Percentiles rank a stretch among this genome's conserved stretches.
Evolutionary conservation across 2,797 vertebrate genomes (phyloP).

Genomic region (Enteromius fasciolatus): DNA sequence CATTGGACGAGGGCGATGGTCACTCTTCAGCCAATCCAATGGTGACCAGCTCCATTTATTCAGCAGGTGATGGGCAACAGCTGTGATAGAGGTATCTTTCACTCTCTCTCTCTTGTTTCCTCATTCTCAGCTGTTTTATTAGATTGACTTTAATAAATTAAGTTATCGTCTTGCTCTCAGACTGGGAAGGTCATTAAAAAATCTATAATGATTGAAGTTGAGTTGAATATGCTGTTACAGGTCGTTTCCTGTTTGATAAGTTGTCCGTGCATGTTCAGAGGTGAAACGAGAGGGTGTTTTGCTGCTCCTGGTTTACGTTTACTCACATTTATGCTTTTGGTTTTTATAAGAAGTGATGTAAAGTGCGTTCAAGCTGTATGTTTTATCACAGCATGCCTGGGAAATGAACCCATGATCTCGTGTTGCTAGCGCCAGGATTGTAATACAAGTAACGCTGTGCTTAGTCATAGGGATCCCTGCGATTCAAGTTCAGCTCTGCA

Average conservation of each 20-base stretch:
- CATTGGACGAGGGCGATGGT: conserved; percentile 69
- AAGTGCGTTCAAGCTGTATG: conserved; percentile 1
- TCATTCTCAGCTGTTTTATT: conserved; percentile 42
- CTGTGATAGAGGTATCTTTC: conserved; percentile 91
- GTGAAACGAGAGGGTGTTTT: not conserved
- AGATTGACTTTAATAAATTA: conserved; percentile 31
- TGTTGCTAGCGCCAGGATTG: not conserved
- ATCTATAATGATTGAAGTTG: conserved; percentile 23
- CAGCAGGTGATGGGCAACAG: conserved; percentile 92
- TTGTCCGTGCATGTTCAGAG: not conserved
- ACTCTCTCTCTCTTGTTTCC: conserved; percentile 3
- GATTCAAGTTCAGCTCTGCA: conserved; percentile 36
- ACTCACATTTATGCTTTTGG: not conserved
- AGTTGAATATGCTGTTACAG: not conserved
- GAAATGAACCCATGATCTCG: not conserved
- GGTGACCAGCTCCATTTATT: conserved; percentile 71
- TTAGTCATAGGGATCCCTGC: conserved; percentile 47
- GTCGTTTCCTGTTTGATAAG: conserved; percentile 26
- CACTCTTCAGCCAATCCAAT: conserved; percentile 66
- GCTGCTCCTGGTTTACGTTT: not conserved
- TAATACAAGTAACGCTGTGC: conserved; percentile 12
- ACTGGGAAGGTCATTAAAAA: conserved; percentile 20
- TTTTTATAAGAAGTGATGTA: not conserved
- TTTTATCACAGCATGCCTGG: not conserved
- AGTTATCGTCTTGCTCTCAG: conserved; percentile 5